Evolutionary conservation across 1,140 invertebrate genomes (phyloP).

Genomic region (Leptopilina clavipes): DNA sequence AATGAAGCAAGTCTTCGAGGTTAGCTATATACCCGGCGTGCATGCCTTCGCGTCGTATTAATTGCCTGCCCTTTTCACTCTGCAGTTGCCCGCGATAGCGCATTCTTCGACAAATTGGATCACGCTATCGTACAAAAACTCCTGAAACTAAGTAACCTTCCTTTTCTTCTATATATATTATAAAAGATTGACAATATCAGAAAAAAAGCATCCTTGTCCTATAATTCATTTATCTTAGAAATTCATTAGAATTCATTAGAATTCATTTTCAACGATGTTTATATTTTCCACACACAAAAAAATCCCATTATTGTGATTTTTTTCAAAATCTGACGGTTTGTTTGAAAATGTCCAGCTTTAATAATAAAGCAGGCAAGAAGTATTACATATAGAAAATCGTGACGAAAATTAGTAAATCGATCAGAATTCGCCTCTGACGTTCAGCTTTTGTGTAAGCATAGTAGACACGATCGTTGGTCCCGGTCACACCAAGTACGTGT

Average conservation of each 20-base stretch:
- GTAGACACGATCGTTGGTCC: constrained; percentile 40
- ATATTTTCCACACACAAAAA: too few relatives aligned
- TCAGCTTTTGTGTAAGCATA: constrained; percentile 31
- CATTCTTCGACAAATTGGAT: constrained; percentile 74
- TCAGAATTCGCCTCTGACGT: constrained; percentile 1
- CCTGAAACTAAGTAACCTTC: constrained; percentile 54
- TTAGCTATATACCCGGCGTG: constrained; percentile 63
- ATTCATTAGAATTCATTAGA: too few relatives aligned
- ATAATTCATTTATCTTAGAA: too few relatives aligned
- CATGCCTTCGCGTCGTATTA: constrained; percentile 71
- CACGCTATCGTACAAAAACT: constrained; percentile 66
- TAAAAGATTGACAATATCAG: too few relatives aligned
- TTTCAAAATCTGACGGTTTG: too few relatives aligned
- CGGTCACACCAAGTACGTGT: constrained; percentile 50
- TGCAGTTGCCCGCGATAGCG: constrained; percentile 60
- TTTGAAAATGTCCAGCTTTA: constrained; percentile 1
- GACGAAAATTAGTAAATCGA: constrained; percentile 18
- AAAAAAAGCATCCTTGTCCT: too few relatives aligned
- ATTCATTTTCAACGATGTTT: too few relatives aligned
- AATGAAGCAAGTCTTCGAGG: constrained; percentile 69
- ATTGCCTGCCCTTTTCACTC: constrained; percentile 63
- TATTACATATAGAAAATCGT: background rate
- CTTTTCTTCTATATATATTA: background rate
- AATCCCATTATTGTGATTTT: too few relatives aligned
- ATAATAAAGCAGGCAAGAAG: background rate